Percentiles rank a stretch among this genome's conserved stretches.
Evolutionary conservation across 2,797 vertebrate genomes (phyloP).

Genomic region (Meda fulgida): DNA sequence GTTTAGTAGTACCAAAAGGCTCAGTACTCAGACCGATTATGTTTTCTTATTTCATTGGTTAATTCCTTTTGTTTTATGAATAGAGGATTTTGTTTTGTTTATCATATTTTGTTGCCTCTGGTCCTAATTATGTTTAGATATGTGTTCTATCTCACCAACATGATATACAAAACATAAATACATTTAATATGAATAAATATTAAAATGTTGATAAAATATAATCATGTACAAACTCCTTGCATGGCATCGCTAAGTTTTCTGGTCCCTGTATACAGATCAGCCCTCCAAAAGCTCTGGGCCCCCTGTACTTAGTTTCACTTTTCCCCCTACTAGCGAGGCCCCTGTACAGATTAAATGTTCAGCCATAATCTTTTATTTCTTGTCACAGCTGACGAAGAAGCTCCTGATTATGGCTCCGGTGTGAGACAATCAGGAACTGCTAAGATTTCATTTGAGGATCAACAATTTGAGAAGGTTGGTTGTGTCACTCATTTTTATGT

Average conservation of each 20-base stretch:
- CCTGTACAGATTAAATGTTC: neutral
- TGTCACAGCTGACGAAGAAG: slow-evolving; percentile 91
- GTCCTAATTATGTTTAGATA: neutral
- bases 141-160: neutral
- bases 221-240: neutral
- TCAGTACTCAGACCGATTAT: neutral
- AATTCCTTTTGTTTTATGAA: neutral
- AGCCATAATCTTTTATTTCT: slow-evolving; percentile 31
- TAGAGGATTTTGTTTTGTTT: neutral
- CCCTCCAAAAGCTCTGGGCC: neutral
- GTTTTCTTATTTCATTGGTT: neutral
- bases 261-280: neutral
- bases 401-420: slow-evolving; percentile 94
- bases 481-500: neutral
- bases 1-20: neutral
- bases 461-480: slow-evolving; percentile 94
- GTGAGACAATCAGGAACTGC: slow-evolving; percentile 95
- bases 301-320: neutral
- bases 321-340: neutral
- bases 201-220: neutral
- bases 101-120: neutral
- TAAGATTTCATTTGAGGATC: slow-evolving; percentile 96
- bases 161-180: neutral
- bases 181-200: neutral
- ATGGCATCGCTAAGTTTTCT: neutral